Evolutionary conservation across 2,113 vertebrate species (phyloP).

Genomic region (Cnemophilus loriae): DNA sequence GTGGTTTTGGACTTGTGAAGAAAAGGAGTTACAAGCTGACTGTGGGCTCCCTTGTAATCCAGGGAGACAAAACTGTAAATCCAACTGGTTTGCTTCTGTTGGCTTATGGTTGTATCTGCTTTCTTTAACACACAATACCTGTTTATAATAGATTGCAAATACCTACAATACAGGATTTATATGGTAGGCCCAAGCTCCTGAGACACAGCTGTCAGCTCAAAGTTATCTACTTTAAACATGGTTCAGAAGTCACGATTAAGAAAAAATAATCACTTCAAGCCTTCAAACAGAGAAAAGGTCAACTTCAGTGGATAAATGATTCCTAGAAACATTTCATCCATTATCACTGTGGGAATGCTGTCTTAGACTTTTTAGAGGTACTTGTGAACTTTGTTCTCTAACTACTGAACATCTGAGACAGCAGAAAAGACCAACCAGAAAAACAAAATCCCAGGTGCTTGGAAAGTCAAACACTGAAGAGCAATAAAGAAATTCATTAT

Average conservation of each 20-base stretch:
- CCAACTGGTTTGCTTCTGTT: neutral
- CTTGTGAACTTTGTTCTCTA: neutral
- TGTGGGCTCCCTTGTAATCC: neutral
- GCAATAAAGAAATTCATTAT: neutral
- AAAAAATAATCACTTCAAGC: neutral
- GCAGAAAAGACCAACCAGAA: neutral
- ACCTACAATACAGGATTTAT: neutral
- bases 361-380: neutral
- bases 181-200: neutral
- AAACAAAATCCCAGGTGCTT: neutral
- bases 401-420: neutral
- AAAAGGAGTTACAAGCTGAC: neutral
- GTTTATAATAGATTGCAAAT: neutral
- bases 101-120: neutral
- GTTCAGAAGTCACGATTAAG: neutral
- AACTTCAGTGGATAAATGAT: neutral
- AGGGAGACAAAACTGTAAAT: neutral
- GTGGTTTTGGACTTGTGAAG: neutral
- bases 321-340: neutral
- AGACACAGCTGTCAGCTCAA: neutral
- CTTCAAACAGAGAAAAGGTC: neutral
- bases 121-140: neutral
- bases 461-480: neutral
- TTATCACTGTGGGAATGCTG: neutral
- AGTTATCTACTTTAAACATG: neutral